Evolutionary conservation across 35 echinoderm and acorn worm species (phyloP).

Genomic region (Strongylocentrotus purpuratus): DNA sequence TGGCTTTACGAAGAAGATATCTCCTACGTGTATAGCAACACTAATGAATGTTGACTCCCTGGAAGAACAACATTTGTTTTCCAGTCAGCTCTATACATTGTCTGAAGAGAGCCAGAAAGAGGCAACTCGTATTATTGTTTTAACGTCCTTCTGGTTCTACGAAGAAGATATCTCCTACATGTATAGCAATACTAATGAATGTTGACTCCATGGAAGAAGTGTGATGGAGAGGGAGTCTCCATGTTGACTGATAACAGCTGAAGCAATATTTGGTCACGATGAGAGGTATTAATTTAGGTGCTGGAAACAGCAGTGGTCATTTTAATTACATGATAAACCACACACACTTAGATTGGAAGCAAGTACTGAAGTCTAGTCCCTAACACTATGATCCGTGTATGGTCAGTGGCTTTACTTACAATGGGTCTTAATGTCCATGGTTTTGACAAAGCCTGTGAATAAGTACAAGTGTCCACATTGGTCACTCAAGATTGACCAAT

Average conservation of each 20-base stretch:
- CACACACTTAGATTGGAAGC: not conserved
- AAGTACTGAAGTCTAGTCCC: not conserved
- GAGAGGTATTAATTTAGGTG: not conserved
- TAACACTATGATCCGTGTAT: not conserved
- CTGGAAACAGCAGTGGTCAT: not conserved
- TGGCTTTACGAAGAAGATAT: too few species aligned
- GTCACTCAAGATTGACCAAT: not conserved
- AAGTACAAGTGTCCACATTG: not conserved
- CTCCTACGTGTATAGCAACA: not conserved
- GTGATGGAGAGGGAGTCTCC: not conserved
- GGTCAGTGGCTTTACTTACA: not conserved
- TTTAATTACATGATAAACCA: conserved; percentile 20
- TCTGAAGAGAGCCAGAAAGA: too few species aligned
- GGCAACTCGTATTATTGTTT: too few species aligned
- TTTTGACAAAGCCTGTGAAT: not conserved
- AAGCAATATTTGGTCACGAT: not conserved
- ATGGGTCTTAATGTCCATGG: too few species aligned
- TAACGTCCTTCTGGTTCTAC: too few species aligned
- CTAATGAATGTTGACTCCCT: not conserved
- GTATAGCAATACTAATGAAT: not conserved
- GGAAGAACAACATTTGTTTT: too few species aligned
- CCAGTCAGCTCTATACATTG: too few species aligned
- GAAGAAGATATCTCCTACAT: too few species aligned
- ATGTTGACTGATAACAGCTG: conserved; percentile 30
- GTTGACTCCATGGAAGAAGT: not conserved